Base-by-base conservation (phyloP, 2,113 vertebrate species). In the Leptocoma aspasia region DNA sequence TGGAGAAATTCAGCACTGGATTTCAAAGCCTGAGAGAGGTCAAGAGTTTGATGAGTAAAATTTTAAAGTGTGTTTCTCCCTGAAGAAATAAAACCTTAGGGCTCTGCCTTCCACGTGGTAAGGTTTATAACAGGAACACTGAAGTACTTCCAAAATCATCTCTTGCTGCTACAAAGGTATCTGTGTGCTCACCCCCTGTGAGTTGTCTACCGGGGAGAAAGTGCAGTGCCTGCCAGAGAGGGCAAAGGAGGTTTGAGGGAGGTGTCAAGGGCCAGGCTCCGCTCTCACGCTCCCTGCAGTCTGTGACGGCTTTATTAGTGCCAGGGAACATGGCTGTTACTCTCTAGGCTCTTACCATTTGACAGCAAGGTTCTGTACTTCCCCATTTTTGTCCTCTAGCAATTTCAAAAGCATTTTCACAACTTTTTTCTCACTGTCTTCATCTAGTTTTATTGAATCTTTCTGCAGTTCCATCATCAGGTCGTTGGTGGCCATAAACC, bases 401-500 rank as follows among this genome's bases (percentile, higher is more conserved):
- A 99, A 98, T 68, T 98, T 98, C 61, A 99, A 97, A 75, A 99
- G 97, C 98, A 99, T 99, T 89, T 97, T 97, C 72, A 99, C 99
- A 61, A 99, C 98, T 85, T 99, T 99, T 77, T 98, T 98, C 96
- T 99, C 99, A 0, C 99, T 99, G 95, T 99, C 99, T 96, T 99
- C 99, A 16, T 99, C 99, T 89, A 99, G 97, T 83, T 99, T 99
- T 70, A 99, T 99, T 16, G 99, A 99, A 95, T 99, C 99, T 90
- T 99, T 99, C 98, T 99, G 99, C 82, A 99, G 97, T 97, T 99
- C 99, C 52, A 99, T 95, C 99, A 99, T 99, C 96, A 99, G 97
- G 96, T 99, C 99, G 3, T 99, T 99, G 42, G 99, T 99, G 86
- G 99, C 99, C 99, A 99, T 99, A 96, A 99, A 99, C 95, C 99